These are phyloP conservation scores for Nibea albiflora DNA, from an alignment of 2,113 vertebrate species.

Conservation along the genomic window DNA sequence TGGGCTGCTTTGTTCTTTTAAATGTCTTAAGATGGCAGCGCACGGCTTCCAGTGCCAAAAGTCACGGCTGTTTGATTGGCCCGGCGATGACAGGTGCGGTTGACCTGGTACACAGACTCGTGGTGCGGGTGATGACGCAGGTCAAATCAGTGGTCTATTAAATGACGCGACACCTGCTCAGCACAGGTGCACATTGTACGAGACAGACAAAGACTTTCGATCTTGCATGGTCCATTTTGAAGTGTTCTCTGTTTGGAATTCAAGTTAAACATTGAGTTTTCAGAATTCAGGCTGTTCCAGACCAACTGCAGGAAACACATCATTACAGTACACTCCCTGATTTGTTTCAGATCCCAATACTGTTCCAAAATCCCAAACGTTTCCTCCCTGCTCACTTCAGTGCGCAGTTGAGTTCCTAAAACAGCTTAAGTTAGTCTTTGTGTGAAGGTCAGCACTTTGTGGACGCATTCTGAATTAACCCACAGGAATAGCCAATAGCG, in stretches of 20 bases:
- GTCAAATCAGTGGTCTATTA: not conserved
- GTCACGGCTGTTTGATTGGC: slow-evolving; percentile 17
- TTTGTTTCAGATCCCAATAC: not conserved
- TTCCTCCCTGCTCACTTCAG: not conserved
- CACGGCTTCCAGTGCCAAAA: not conserved
- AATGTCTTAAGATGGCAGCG: slow-evolving; percentile 48
- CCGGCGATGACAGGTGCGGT: slow-evolving; percentile 15
- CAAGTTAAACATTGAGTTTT: not conserved
- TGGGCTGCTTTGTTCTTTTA: slow-evolving; percentile 50
- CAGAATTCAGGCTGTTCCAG: not conserved
- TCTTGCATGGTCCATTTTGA: not conserved
- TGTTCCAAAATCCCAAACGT: not conserved
- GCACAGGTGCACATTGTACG: not conserved
- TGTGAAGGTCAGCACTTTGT: not conserved
- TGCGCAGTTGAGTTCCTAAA: not conserved
- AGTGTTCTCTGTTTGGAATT: not conserved
- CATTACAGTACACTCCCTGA: slow-evolving; percentile 25
- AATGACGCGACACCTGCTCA: not conserved
- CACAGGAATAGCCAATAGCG: not conserved
- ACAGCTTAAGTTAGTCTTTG: not conserved
- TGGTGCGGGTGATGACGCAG: not conserved
- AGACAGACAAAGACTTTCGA: not conserved
- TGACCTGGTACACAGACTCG: not conserved
- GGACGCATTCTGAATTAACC: not conserved
- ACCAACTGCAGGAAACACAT: slow-evolving; percentile 16